phyloP scores from a whole-genome alignment of 2,113 vertebrate genomes.

The Hemichromis elongatus region DNA sequence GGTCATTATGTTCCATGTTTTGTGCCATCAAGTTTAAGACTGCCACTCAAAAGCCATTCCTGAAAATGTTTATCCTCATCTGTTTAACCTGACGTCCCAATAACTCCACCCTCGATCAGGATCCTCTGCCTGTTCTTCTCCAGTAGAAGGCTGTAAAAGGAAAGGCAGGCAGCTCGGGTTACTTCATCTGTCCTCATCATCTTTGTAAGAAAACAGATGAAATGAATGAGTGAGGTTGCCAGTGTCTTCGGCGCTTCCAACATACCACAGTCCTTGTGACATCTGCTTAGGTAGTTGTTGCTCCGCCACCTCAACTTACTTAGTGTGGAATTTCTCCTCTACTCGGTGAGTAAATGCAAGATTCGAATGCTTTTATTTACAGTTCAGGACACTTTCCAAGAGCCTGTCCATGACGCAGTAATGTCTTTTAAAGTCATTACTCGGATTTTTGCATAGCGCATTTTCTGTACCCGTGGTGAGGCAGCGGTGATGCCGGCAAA shows the following conservation, averaged over 20 bases:
- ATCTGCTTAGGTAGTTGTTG: slow-evolving; percentile 72
- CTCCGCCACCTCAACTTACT: slow-evolving; percentile 54
- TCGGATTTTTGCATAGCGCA: slow-evolving; percentile 32
- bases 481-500: slow-evolving; percentile 36
- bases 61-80: slow-evolving; percentile 34
- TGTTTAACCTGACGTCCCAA: slow-evolving; percentile 33
- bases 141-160: slow-evolving; percentile 31
- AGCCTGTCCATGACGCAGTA: slow-evolving; percentile 48
- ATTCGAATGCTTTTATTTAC: slow-evolving; percentile 73
- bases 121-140: slow-evolving; percentile 17
- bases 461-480: slow-evolving; percentile 50
- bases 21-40: slow-evolving; percentile 19
- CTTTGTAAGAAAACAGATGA: slow-evolving; percentile 53
- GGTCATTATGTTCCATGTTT: slow-evolving; percentile 25
- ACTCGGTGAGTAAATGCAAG: slow-evolving; percentile 41
- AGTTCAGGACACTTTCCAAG: slow-evolving; percentile 57
- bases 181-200: slow-evolving; percentile 54
- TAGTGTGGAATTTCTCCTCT: slow-evolving; percentile 67
- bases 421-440: slow-evolving; percentile 66
- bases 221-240: slow-evolving; percentile 55
- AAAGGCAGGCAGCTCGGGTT: slow-evolving; percentile 39
- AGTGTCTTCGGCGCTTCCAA: slow-evolving; percentile 37
- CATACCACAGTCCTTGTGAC: slow-evolving; percentile 61
- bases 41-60: slow-evolving; percentile 18
- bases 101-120: slow-evolving; percentile 20